Evolutionary conservation across 2,797 vertebrate genomes (phyloP).

Genomic region (Geotrypetes seraphini): DNA sequence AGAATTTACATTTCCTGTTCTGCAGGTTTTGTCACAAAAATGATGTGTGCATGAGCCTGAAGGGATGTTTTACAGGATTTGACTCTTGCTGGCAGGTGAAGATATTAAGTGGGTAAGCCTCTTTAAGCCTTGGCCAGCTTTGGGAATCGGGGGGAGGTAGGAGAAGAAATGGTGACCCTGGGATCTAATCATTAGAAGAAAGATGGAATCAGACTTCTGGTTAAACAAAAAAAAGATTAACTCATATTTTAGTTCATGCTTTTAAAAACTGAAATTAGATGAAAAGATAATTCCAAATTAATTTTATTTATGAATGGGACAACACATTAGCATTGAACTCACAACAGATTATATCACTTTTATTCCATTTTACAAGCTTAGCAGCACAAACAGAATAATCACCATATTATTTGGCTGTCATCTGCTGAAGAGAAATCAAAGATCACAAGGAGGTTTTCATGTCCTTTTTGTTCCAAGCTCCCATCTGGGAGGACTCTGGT

Average conservation of each 20-base stretch:
- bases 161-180: background rate
- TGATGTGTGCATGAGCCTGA: too few species aligned
- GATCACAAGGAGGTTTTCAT: conserved; percentile 85
- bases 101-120: too few species aligned
- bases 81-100: too few species aligned
- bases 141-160: too few species aligned
- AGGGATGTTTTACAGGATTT: too few species aligned
- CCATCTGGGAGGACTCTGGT: conserved; percentile 91
- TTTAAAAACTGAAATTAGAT: conserved; percentile 53
- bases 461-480: conserved; percentile 83
- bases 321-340: conserved; percentile 60
- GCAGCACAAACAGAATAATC: conserved; percentile 76
- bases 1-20: too few species aligned
- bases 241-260: conserved; percentile 53
- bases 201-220: conserved; percentile 14
- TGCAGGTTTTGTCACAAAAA: too few species aligned
- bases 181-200: conserved; percentile 10
- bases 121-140: too few species aligned
- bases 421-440: conserved; percentile 87
- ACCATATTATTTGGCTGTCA: conserved; percentile 83
- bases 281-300: conserved; percentile 64
- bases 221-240: conserved; percentile 37
- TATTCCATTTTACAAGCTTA: conserved; percentile 66
- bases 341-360: conserved; percentile 63
- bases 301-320: conserved; percentile 55